phyloP scores from a whole-genome alignment of 2,797 vertebrate species.

The Acomys russatus region DNA sequence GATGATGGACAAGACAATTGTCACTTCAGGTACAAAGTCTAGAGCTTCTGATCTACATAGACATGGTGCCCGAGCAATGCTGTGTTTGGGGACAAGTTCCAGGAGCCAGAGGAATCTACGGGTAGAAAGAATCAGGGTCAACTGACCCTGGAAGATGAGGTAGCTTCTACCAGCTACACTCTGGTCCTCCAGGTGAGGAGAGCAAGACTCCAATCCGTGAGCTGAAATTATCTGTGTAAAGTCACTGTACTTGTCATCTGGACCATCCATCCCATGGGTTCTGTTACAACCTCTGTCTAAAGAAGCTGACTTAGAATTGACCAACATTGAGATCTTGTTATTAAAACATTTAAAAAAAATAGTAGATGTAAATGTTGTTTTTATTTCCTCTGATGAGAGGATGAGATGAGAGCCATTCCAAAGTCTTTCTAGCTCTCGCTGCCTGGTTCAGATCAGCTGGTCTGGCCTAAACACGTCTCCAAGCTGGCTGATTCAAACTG shows the following conservation, averaged over 20 bases:
- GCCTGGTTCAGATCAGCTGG: too few relatives aligned
- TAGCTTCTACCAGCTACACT: neutral
- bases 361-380: neutral
- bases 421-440: too few relatives aligned
- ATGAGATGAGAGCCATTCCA: too few relatives aligned
- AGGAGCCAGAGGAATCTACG: neutral
- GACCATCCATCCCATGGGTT: neutral
- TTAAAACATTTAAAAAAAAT: neutral
- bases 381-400: too few relatives aligned
- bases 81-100: neutral
- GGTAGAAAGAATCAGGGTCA: neutral
- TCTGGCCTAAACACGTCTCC: too few relatives aligned
- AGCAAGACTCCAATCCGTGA: neutral
- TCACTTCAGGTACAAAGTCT: neutral
- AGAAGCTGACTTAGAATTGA: neutral
- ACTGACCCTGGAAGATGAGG: fast-evolving
- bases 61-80: neutral
- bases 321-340: conserved; percentile 9
- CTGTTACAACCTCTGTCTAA: neutral
- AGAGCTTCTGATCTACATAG: neutral
- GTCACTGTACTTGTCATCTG: neutral
- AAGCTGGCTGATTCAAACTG: too few relatives aligned
- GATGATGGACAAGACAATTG: neutral
- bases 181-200: neutral
- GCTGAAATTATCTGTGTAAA: neutral